These are phyloP conservation scores for Drosophila santomea DNA, from an alignment of 1,140 invertebrate species.

Conservation along the genomic window DNA sequence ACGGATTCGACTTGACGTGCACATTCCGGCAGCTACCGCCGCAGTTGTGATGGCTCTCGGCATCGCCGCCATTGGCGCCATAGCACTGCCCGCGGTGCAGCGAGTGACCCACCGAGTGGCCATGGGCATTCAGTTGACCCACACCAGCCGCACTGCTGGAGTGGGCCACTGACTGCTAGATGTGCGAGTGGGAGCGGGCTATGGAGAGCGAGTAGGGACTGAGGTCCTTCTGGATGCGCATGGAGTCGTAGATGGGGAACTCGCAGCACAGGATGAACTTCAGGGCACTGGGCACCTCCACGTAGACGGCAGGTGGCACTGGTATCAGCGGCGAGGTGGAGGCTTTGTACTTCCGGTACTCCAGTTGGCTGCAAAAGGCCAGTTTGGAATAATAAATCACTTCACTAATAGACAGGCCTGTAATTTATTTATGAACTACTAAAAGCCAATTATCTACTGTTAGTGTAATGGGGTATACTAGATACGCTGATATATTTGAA, in stretches of 20 bases:
- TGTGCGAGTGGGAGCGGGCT: conserved; percentile 91
- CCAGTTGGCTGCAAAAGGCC: conserved; percentile 87
- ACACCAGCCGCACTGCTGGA: conserved; percentile 71
- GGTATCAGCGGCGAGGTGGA: conserved; percentile 95
- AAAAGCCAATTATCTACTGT: background rate
- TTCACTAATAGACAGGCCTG: background rate
- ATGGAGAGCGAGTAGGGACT: conserved; percentile 91
- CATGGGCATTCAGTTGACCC: conserved; percentile 58
- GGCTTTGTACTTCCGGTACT: conserved; percentile 94
- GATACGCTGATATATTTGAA: conserved; percentile 27
- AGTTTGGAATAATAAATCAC: conserved; percentile 56
- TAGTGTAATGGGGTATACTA: no score
- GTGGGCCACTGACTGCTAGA: conserved; percentile 85
- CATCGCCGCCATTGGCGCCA: conserved; percentile 75
- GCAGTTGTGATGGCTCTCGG: conserved; percentile 78
- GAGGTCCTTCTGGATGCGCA: conserved; percentile 88
- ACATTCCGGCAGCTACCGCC: conserved; percentile 79
- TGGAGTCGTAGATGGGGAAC: conserved; percentile 93
- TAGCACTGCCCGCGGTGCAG: conserved; percentile 78
- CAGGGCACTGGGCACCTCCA: conserved; percentile 91
- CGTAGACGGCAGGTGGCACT: conserved; percentile 93
- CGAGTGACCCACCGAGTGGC: conserved; percentile 43
- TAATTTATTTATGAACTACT: background rate
- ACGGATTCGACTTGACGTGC: conserved; percentile 80
- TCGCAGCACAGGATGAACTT: conserved; percentile 95